A percentile compares a stretch with the other conserved stretches of the same genome.
Conservation (phyloP, 1,140 invertebrate species). For the Conopomorpha cramerella region DNA sequence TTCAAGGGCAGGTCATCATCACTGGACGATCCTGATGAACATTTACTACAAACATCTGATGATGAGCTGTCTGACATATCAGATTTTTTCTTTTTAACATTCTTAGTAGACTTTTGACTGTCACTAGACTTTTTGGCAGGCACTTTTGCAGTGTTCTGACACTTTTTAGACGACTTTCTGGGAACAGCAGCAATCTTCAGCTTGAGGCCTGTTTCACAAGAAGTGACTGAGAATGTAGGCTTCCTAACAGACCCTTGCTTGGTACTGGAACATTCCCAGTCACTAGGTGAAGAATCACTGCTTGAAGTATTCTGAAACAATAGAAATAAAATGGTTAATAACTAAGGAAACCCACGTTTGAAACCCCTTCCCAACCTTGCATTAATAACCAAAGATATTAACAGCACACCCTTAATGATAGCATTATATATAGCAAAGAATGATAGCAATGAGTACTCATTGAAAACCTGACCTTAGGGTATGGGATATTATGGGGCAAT, state of each 20-base stretch:
- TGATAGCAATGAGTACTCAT: no score
- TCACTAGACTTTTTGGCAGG: slow-evolving; percentile 33
- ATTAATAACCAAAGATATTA: no score
- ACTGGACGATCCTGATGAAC: slow-evolving; percentile 44
- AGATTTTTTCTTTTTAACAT: slow-evolving; percentile 21
- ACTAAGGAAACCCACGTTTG: background rate
- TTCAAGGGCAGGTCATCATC: slow-evolving; percentile 48
- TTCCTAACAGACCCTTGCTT: slow-evolving; percentile 29
- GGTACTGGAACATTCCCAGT: slow-evolving; percentile 36
- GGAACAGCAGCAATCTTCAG: slow-evolving; percentile 50
- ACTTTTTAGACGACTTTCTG: slow-evolving; percentile 26
- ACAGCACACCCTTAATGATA: no score
- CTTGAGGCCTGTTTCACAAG: slow-evolving; percentile 44
- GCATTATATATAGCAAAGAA: no score
- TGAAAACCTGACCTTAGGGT: no score
- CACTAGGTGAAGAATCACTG: slow-evolving; percentile 37
- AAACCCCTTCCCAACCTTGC: no score
- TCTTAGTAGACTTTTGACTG: slow-evolving; percentile 9
- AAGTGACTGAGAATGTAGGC: slow-evolving; percentile 48
- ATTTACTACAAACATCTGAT: slow-evolving; percentile 47
- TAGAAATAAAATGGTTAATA: slow-evolving; percentile 2
- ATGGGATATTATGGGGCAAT: background rate
- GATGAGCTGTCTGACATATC: slow-evolving; percentile 37
- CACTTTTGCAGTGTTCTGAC: slow-evolving; percentile 22
- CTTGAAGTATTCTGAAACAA: slow-evolving; percentile 37